Conservation (phyloP, 2,888 invertebrate genomes). For the Criorhina ranunculi region DNA sequence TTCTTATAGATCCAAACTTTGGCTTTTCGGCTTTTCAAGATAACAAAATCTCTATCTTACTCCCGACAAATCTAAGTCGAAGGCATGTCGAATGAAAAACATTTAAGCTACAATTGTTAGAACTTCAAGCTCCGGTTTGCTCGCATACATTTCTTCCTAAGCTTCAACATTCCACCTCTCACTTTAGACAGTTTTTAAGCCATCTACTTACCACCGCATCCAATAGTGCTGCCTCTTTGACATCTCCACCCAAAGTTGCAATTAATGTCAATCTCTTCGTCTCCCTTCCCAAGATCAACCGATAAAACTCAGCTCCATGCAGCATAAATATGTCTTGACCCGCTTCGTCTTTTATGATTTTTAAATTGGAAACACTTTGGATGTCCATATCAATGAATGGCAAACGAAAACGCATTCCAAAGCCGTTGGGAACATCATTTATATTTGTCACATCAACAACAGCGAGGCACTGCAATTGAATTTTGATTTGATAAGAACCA, state of each 20-base stretch:
- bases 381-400: slow-evolving; percentile 82
- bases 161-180: too few species aligned
- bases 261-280: slow-evolving; percentile 80
- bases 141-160: too few species aligned
- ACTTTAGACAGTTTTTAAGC: too few species aligned
- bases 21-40: too few species aligned
- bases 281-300: slow-evolving; percentile 78
- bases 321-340: slow-evolving; percentile 80
- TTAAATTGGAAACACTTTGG: slow-evolving; percentile 78
- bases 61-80: too few species aligned
- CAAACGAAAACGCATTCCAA: slow-evolving; percentile 79
- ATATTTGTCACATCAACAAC: slow-evolving; percentile 23
- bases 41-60: too few species aligned
- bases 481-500: neutral
- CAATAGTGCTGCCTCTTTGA: slow-evolving; percentile 72
- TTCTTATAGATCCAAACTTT: too few species aligned
- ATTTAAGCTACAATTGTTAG: too few species aligned
- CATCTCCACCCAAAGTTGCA: slow-evolving; percentile 79
- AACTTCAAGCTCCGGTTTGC: too few species aligned
- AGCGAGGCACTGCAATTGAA: slow-evolving; percentile 37
- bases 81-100: too few species aligned
- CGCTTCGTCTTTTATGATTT: slow-evolving; percentile 79
- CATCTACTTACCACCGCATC: slow-evolving; percentile 78
- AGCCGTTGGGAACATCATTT: slow-evolving; percentile 29
- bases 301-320: slow-evolving; percentile 81